Conservation (phyloP, 2,888 invertebrate genomes). For the Notodonta ziczac region DNA sequence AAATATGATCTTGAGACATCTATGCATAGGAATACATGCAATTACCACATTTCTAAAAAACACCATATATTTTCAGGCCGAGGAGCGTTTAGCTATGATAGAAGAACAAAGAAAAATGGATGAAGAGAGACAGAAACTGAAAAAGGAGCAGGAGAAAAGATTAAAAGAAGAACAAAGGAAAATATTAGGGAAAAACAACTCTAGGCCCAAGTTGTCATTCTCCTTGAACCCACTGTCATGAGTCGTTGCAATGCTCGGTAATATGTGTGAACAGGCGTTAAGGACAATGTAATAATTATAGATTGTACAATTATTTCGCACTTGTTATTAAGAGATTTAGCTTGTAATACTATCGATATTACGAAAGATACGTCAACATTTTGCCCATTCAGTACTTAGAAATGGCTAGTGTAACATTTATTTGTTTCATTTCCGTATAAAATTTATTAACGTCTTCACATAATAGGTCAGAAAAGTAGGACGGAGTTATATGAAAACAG, state of each 20-base stretch:
- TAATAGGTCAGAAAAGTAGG: neutral
- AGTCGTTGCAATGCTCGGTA: constrained; percentile 54
- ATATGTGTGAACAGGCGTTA: constrained; percentile 18
- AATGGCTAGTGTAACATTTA: neutral
- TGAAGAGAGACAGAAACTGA: constrained; percentile 96
- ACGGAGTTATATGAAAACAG: neutral
- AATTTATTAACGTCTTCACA: neutral
- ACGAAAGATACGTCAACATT: constrained; percentile 2
- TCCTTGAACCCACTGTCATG: constrained; percentile 92
- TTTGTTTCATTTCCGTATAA: neutral
- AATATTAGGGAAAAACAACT: constrained; percentile 98
- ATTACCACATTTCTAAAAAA: no score
- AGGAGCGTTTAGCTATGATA: constrained; percentile 97
- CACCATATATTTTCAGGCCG: constrained; percentile 87
- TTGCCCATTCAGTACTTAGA: constrained; percentile 1
- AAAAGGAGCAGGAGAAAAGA: constrained; percentile 96
- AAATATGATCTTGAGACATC: no score
- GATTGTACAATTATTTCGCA: constrained; percentile 19
- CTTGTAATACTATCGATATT: constrained; percentile 10
- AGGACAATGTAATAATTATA: constrained; percentile 17
- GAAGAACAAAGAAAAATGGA: constrained; percentile 98
- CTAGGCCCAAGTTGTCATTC: constrained; percentile 97
- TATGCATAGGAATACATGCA: no score
- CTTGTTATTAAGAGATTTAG: constrained; percentile 19
- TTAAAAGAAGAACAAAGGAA: constrained; percentile 98